Base-by-base conservation (phyloP, 2,888 invertebrate genomes). In the Drosophila borborema region DNA sequence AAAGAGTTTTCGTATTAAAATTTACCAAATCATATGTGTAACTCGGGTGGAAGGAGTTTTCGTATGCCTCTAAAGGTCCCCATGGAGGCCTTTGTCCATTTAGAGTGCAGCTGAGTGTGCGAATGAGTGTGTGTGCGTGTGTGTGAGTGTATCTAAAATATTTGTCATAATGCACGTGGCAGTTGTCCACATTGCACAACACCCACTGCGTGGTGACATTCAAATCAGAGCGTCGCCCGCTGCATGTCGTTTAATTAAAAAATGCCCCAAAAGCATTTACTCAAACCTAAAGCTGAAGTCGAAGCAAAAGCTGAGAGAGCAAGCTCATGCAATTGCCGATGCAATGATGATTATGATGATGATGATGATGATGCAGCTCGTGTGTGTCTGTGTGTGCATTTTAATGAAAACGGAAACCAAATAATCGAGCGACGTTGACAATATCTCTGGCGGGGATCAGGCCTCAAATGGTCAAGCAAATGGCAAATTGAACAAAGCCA, bases 181-280 rank as follows among this genome's bases (percentile, higher is more conserved):
- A 62, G 59, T 40, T 70, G 60, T 54, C 58, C 78, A 72, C 66
- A 69, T 65, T 82, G 77, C 74, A 51, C 34, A 75, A 84, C 89
- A 77, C 87, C 83, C 83, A 81, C 77, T 59, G 80, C 54, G 89
- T 63, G 72, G 59, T 80, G 87, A 86, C 78, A 84, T 76, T 84
- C 68, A 82, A 86, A 83, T 82, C 80, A 74, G 63, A 58, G 46
- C 55, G 72, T 41, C 61, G 63, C 54, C 55, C 55, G 83, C 67
- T 87, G 85, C 82, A 87, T 75, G 89, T 74, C 75, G 76, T 87
- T 90, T 87, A 87, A 87, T 87, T 87, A 87, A 87, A 86, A 86
- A 87, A 90, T 90, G 90, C 86, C 89, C 86, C 89, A 90, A 86
- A 90, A 87, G 84, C 90, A 89, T 86, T 89, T 86, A 89, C 89